These are phyloP conservation scores for Pluvianellus socialis DNA, from an alignment of 2,113 vertebrate genomes.

Conservation along the genomic window DNA sequence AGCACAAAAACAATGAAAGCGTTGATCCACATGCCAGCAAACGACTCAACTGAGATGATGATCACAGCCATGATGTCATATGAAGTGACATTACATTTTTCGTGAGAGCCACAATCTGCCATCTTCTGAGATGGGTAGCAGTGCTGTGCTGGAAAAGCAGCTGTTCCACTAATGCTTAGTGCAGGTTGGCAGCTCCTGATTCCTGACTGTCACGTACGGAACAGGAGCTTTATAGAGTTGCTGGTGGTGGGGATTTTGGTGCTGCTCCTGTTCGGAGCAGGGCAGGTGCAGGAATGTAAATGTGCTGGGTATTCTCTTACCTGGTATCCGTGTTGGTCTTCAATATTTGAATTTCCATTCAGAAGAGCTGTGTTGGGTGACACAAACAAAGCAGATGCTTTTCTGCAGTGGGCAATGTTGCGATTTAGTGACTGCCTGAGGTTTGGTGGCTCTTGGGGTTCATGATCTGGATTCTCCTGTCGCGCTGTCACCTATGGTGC, in stretches of 20 bases:
- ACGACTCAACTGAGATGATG: neutral
- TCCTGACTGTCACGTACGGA: neutral
- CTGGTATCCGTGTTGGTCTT: neutral
- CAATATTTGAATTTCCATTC: neutral
- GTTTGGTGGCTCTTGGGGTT: neutral
- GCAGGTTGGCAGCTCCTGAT: neutral
- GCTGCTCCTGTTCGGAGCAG: neutral
- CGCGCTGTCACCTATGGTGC: fast-evolving
- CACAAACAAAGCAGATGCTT: neutral
- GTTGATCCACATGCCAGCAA: neutral
- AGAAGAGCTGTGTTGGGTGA: neutral
- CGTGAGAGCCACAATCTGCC: neutral
- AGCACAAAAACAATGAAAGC: neutral
- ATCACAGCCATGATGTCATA: fast-evolving
- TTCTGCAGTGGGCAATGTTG: neutral
- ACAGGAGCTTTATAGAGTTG: neutral
- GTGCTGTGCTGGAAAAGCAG: neutral
- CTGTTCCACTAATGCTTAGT: neutral
- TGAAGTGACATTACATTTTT: neutral
- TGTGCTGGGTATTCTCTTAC: constrained; percentile 10
- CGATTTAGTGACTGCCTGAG: neutral
- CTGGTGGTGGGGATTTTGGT: neutral
- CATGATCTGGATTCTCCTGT: fast-evolving
- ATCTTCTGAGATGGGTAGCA: neutral
- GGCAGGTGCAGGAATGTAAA: constrained; percentile 38